These are phyloP conservation scores for Sciurus vulgaris DNA, from an alignment of 2,797 vertebrate species.

Conservation along the genomic window DNA sequence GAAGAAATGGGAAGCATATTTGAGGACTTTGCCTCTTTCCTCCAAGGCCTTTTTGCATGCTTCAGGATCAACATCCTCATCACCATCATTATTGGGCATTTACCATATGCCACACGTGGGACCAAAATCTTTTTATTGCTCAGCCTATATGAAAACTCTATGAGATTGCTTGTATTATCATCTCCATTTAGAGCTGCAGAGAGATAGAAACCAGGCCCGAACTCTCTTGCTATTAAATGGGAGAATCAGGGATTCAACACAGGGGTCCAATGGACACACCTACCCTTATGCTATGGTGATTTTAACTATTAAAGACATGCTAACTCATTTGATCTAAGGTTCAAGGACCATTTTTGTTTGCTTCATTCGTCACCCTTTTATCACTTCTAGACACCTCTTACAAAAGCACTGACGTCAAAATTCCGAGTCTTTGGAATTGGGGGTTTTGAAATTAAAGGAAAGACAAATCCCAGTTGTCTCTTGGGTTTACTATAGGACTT, in stretches of 20 bases:
- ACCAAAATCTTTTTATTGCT: conserved; percentile 1
- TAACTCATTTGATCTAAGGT: neutral
- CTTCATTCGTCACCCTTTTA: neutral
- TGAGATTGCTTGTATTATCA: neutral
- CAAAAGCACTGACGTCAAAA: conserved; percentile 51
- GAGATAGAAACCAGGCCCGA: neutral
- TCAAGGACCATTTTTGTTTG: neutral
- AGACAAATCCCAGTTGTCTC: conserved; percentile 79
- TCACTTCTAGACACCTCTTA: neutral
- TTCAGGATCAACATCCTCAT: neutral
- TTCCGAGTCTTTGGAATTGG: conserved; percentile 42
- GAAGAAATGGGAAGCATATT: neutral
- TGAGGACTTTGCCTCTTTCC: neutral
- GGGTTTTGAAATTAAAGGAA: conserved; percentile 67
- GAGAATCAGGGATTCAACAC: neutral
- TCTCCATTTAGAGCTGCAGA: neutral
- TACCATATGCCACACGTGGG: neutral
- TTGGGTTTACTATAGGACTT: conserved; percentile 75
- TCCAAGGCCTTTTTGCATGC: neutral
- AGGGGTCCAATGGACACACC: neutral
- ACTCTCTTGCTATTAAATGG: neutral
- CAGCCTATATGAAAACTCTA: neutral
- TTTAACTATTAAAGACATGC: conserved; percentile 11
- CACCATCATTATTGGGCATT: neutral
- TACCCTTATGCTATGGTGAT: neutral